Base-by-base conservation (phyloP, 1,140 invertebrate genomes). In the Bradynema listronoti region DNA sequence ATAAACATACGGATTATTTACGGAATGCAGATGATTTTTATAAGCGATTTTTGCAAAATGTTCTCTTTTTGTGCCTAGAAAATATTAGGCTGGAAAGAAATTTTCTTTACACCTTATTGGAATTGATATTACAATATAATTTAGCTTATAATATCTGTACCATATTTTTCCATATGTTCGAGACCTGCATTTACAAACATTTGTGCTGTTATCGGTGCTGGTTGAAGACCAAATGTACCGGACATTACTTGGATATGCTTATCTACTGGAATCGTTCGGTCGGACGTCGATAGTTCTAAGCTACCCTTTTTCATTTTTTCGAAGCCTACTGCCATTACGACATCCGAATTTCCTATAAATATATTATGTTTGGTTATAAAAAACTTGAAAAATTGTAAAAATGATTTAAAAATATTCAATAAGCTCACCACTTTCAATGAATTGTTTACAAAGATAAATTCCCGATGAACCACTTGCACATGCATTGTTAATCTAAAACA, bases 261-360 rank as follows among this genome's bases (percentile, higher is more conserved):
- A 47, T 95, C 91, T 82, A 96, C 84, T 14, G 94, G 92, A 82
- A 91, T 89, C 0, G 89, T 88, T 49, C 92, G 84, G 78, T 97
- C 92, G 45, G 82, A 82, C 77, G 56, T 54, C 52, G 56, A 53
- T 4, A 9, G 22, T 16, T 84, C 82, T 1, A 97, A 81, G 14
- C 92, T 91, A 0, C 93, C 94, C 45, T 84, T 83, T 69, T 92
- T 86, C 94, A 98, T 98, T 80, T 96, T 97, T 75, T 98, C 94
- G 80, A 97, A 98, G 3, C 94, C 94, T 43, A 96, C 76, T 19
- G 91, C 93, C 36, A 98, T 79, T 0, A 88, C 86, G 78, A 93
- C 91, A 75, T 95, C 86, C 16, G 85, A 84, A 65, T 85, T 82
- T 9, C 89, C 80, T 59, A 50, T 39, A 11, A 19, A 11, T 39